Conservation (phyloP, 1,140 invertebrate species). For the Aphelenchoides avenae region DNA sequence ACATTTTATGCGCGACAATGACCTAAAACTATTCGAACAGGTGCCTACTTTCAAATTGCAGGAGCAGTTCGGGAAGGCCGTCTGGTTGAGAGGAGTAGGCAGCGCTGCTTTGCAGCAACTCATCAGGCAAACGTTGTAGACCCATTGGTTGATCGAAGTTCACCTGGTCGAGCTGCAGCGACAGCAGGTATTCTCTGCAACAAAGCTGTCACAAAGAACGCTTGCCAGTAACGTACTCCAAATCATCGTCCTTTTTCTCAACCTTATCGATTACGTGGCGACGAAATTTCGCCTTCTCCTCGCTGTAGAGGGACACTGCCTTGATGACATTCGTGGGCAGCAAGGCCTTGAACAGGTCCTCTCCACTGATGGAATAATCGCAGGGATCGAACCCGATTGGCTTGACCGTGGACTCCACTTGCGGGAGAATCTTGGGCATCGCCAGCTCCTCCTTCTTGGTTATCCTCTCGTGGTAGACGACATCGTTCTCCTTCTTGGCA, state of each 20-base stretch:
- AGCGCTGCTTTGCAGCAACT: constrained; percentile 83
- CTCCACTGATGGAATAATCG: constrained; percentile 82
- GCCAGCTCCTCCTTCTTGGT: constrained; percentile 75
- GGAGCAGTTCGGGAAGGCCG: constrained; percentile 41
- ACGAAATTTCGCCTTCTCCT: constrained; percentile 87
- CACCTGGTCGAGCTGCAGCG: constrained; percentile 76
- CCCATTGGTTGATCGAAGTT: constrained; percentile 60
- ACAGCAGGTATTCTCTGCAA: constrained; percentile 70
- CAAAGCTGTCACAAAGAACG: constrained; percentile 1
- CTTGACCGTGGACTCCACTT: constrained; percentile 70
- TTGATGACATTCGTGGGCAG: constrained; percentile 94
- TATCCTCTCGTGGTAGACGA: constrained; percentile 93
- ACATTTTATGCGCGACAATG: not conserved
- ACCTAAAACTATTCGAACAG: not conserved
- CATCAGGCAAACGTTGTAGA: constrained; percentile 69
- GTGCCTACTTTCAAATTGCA: constrained; percentile 29
- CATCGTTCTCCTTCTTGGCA: constrained; percentile 96
- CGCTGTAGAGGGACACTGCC: constrained; percentile 85
- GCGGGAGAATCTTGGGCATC: no score
- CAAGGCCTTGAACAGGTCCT: constrained; percentile 83
- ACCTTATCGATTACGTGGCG: constrained; percentile 72
- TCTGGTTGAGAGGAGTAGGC: constrained; percentile 76
- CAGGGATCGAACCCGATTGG: constrained; percentile 81
- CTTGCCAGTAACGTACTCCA: constrained; percentile 68
- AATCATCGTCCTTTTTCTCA: constrained; percentile 78